phyloP scores from a whole-genome alignment of 2,888 invertebrate genomes.

The Diaperis boleti region DNA sequence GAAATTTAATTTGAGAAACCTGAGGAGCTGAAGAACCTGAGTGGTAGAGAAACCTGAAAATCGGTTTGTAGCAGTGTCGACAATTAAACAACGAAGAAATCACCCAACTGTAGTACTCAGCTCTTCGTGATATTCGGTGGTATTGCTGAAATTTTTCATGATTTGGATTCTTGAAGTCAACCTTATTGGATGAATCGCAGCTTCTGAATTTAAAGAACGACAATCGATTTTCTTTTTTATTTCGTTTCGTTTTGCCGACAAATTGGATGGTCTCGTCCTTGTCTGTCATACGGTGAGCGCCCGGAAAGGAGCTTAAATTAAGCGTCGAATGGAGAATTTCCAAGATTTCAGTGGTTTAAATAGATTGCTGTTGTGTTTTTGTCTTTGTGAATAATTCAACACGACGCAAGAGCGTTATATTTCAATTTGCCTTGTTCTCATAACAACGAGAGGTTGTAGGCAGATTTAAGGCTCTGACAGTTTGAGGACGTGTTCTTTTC shows the following conservation, averaged over 20 bases:
- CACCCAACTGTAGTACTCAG: too few species aligned
- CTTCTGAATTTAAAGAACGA: constrained; percentile 7
- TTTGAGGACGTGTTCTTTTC: background rate
- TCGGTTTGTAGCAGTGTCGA: too few species aligned
- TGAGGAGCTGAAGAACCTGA: too few species aligned
- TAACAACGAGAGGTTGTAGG: constrained; percentile 20
- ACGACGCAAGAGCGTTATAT: background rate
- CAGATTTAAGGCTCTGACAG: constrained; percentile 1
- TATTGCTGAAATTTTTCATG: constrained; percentile 2
- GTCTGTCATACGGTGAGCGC: background rate
- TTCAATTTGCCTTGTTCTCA: constrained; percentile 11
- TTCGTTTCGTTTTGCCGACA: background rate
- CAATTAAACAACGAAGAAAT: too few species aligned
- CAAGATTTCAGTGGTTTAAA: constrained; percentile 5
- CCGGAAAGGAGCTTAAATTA: constrained; percentile 9
- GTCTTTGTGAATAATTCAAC: constrained; percentile 10
- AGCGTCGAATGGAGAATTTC: background rate
- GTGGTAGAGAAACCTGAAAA: too few species aligned
- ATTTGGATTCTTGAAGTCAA: background rate
- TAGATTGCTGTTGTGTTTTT: constrained; percentile 13
- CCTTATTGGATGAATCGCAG: constrained; percentile 1
- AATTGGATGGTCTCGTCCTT: background rate
- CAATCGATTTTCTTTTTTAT: constrained; percentile 1
- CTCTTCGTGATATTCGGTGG: too few species aligned
- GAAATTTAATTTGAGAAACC: too few species aligned